Conservation (phyloP, 2,888 invertebrate genomes). For the Polyommatus iphigenia region DNA sequence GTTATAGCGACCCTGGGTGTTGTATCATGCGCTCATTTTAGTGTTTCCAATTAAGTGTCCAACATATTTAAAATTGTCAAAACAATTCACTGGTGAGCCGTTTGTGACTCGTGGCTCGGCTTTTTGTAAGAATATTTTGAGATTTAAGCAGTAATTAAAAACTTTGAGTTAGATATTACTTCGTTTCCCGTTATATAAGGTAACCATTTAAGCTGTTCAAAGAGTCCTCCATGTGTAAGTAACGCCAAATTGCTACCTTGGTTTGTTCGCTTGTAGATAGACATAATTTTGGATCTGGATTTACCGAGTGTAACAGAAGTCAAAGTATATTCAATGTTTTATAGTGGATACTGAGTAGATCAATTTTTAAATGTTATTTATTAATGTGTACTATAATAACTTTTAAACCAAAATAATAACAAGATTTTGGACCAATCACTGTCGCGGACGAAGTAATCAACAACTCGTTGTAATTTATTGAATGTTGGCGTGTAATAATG, state of each 20-base stretch:
- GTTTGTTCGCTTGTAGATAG: slow-evolving; percentile 33
- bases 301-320: slow-evolving; percentile 11
- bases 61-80: background rate
- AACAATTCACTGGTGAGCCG: background rate
- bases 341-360: background rate
- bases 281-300: slow-evolving; percentile 28
- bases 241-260: slow-evolving; percentile 29
- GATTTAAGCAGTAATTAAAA: background rate
- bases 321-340: slow-evolving; percentile 15
- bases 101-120: background rate
- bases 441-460: background rate
- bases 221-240: slow-evolving; percentile 25
- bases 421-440: slow-evolving; percentile 23
- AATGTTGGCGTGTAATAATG: background rate
- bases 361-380: slow-evolving; percentile 25
- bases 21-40: background rate
- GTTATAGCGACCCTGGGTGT: background rate
- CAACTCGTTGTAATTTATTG: background rate
- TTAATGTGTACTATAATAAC: slow-evolving; percentile 12
- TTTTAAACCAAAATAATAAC: slow-evolving; percentile 6
- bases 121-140: background rate
- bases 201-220: background rate
- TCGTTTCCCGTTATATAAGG: background rate
- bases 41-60: background rate
- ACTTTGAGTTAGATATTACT: background rate